phyloP scores from a whole-genome alignment of 2,888 invertebrate genomes.

The Heliconius charithonia region DNA sequence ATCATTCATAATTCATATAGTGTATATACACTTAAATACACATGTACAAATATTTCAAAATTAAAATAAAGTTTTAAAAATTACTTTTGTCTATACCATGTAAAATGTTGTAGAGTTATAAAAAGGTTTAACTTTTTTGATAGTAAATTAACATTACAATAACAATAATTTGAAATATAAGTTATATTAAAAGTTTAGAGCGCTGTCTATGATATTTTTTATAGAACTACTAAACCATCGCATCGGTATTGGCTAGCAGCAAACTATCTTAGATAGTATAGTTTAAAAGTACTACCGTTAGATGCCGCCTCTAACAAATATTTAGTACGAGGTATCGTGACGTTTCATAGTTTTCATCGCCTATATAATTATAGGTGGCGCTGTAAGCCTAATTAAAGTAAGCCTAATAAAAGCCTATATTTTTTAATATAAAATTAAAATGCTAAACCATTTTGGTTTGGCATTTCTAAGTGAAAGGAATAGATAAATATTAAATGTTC shows the following conservation, averaged over 20 bases:
- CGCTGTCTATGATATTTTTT: slow-evolving; percentile 15
- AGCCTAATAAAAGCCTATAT: too few species aligned
- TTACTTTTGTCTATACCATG: neutral
- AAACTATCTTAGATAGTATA: neutral
- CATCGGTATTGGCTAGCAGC: neutral
- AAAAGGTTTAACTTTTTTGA: neutral
- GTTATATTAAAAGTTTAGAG: neutral
- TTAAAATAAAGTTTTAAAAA: neutral
- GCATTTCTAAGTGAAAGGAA: too few species aligned
- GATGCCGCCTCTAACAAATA: neutral
- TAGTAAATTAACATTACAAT: neutral
- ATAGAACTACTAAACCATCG: slow-evolving; percentile 4
- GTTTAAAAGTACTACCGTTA: neutral
- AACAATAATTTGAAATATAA: neutral
- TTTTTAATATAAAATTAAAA: too few species aligned
- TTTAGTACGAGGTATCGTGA: neutral
- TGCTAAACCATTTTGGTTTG: too few species aligned
- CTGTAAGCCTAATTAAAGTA: neutral
- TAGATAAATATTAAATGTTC: too few species aligned
- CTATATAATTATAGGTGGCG: neutral
- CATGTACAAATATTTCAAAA: neutral
- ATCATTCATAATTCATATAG: slow-evolving; percentile 10
- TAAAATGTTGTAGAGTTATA: neutral
- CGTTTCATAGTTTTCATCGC: neutral
- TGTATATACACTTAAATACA: neutral